phyloP scores from a whole-genome alignment of 2,888 invertebrate genomes.

The Lepidonotus clava region DNA sequence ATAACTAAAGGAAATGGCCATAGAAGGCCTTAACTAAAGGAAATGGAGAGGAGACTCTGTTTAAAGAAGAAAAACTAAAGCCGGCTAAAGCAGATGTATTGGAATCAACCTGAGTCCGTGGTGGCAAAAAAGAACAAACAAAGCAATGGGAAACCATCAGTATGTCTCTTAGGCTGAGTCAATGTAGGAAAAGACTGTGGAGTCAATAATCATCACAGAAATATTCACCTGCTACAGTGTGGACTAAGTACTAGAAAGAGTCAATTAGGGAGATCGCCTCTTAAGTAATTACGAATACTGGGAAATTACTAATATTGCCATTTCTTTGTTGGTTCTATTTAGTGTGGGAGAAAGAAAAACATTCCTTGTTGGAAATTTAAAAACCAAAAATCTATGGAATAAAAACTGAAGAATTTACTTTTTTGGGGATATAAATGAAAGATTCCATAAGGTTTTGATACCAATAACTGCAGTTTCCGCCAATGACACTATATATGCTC shows the following conservation, averaged over 20 bases:
- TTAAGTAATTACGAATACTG: no score
- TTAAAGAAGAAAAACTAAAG: background rate
- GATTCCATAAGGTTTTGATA: background rate
- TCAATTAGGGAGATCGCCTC: no score
- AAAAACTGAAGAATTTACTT: background rate
- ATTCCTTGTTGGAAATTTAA: no score
- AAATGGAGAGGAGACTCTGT: background rate
- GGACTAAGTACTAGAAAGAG: no score
- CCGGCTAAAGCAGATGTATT: slow-evolving; percentile 45
- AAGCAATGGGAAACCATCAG: slow-evolving; percentile 47
- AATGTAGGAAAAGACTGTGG: background rate
- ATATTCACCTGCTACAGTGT: no score
- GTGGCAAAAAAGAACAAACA: slow-evolving; percentile 54
- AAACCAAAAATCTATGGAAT: background rate
- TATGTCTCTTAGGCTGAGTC: slow-evolving; percentile 17
- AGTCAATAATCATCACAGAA: background rate
- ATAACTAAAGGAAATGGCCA: slow-evolving; percentile 2
- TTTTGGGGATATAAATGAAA: background rate
- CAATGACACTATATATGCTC: background rate
- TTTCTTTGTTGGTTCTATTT: no score
- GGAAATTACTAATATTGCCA: no score
- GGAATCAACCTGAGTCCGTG: slow-evolving; percentile 50
- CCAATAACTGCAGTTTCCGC: background rate
- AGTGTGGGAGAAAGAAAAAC: background rate
- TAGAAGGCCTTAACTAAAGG: background rate